Evolutionary conservation across 2,797 vertebrate genomes (phyloP).

Genomic region (Fistularia tabacaria): DNA sequence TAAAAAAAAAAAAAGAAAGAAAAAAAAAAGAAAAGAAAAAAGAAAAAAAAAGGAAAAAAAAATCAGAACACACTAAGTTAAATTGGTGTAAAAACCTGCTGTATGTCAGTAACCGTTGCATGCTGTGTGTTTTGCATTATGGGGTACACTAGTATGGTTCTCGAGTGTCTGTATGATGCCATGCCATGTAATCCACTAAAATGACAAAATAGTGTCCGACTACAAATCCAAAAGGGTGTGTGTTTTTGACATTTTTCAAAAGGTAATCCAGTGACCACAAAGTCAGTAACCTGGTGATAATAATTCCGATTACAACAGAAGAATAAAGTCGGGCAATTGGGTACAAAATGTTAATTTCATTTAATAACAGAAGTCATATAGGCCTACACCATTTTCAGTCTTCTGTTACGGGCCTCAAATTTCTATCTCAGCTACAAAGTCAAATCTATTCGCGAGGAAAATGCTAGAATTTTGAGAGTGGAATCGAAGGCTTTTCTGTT

Average conservation of each 20-base stretch:
- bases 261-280: constrained; percentile 23
- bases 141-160: constrained; percentile 80
- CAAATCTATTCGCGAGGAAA: too few species aligned
- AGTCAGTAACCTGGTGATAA: constrained; percentile 27
- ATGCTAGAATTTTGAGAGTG: too few species aligned
- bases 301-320: constrained; percentile 23
- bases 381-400: too few species aligned
- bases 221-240: constrained; percentile 41
- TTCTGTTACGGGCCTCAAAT: too few species aligned
- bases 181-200: constrained; percentile 69
- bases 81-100: constrained; percentile 57
- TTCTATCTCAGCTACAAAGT: too few species aligned
- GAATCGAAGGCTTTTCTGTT: too few species aligned
- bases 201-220: constrained; percentile 46
- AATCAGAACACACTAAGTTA: constrained; percentile 63
- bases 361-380: too few species aligned
- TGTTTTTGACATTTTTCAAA: constrained; percentile 41
- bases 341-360: too few species aligned
- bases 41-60: constrained; percentile 35
- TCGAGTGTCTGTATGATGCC: constrained; percentile 65
- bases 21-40: constrained; percentile 51
- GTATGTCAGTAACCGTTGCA: constrained; percentile 78
- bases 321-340: not conserved
- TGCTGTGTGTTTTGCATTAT: constrained; percentile 86
- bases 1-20: constrained; percentile 66